A percentile compares a stretch with the other conserved stretches of the same genome.
phyloP scores from a whole-genome alignment of 2,113 vertebrate species.

The Neogale vison region DNA sequence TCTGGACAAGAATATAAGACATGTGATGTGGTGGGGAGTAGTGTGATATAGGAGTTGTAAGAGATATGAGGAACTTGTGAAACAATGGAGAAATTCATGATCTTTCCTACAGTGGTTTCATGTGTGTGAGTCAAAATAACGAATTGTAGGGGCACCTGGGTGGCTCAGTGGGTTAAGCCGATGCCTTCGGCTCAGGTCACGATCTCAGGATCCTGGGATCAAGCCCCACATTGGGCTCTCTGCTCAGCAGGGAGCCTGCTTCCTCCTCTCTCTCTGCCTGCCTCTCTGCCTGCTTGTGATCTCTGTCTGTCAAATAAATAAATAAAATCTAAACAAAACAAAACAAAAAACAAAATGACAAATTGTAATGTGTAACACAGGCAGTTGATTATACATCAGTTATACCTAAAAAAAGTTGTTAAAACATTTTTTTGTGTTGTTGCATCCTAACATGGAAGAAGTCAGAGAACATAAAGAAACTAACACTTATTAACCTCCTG shows the following conservation, averaged over 20 bases:
- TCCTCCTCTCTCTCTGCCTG: too few species aligned
- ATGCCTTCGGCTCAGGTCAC: too few species aligned
- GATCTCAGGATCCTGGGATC: too few species aligned
- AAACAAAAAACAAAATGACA: neutral
- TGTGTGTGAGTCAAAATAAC: neutral
- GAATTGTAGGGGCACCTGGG: too few species aligned
- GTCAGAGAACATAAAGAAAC: neutral
- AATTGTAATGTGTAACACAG: neutral
- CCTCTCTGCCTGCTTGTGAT: too few species aligned
- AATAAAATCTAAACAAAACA: too few species aligned
- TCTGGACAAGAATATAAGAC: neutral
- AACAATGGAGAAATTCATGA: neutral
- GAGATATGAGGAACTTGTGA: neutral
- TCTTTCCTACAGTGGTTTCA: neutral
- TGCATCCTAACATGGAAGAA: neutral
- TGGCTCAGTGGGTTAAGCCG: too few species aligned
- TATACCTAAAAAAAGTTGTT: neutral
- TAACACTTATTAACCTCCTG: neutral
- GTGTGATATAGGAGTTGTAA: neutral
- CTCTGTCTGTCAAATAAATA: too few species aligned
- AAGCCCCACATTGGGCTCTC: too few species aligned
- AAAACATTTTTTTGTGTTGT: neutral
- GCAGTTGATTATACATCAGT: neutral
- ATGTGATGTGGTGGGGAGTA: neutral
- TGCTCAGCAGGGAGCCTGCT: too few species aligned